Evolutionary conservation across 30 jellyfish, hydroid and myxozoan species (phyloP), one percentile per base, ranked within the genome.

Genomic region (Chironex yamaguchii): DNA sequence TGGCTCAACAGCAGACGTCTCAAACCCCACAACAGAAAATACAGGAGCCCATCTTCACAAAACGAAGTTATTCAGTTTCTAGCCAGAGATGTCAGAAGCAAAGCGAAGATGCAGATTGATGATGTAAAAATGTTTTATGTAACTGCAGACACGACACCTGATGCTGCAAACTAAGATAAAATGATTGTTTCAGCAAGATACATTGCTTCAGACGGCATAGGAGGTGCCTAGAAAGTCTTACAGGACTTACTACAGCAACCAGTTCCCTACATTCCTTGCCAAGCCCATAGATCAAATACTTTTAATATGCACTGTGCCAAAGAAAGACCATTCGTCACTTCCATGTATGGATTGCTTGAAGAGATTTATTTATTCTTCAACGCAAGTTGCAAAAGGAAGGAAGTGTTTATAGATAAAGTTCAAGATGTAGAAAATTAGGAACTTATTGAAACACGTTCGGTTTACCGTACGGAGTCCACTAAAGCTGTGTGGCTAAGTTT

Each of bases 271-370:
- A 50, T 49, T 21, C 87, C 81, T 12, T 77, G 81, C 0, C 81
- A 62, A 77, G 89, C 81, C 32, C 82, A 77, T 54, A 53, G 89
- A 50, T 31, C 80, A 26, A 77, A 77, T 69, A 52, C 89, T 42
- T 79, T 77, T 53, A 12, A 34, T 21, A 80, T 53, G 36, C 81
- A 77, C 36, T 53, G 89, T 30, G 58, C 70, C 26, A 77, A 54
- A 68, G 81, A 68, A 48, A 77, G 89, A 23, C 67, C 89, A 48
- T 33, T 77, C 11, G 34, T 77, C 67, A 77, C 33, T 25, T 49
- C 58, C 28, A 0, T 77, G 89, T 77, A 53, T 31, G 62, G 36
- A 11, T 30, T 54, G 27, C 26, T 77, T 21, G 80, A 53, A n/a
- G n/a, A n/a, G n/a, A n/a, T n/a, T n/a, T n/a, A n/a, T n/a, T n/a